Evolutionary conservation across 2,888 invertebrate genomes (phyloP), one percentile per base, ranked within the genome.

Genomic region (Scaptomyza caliginosa): DNA sequence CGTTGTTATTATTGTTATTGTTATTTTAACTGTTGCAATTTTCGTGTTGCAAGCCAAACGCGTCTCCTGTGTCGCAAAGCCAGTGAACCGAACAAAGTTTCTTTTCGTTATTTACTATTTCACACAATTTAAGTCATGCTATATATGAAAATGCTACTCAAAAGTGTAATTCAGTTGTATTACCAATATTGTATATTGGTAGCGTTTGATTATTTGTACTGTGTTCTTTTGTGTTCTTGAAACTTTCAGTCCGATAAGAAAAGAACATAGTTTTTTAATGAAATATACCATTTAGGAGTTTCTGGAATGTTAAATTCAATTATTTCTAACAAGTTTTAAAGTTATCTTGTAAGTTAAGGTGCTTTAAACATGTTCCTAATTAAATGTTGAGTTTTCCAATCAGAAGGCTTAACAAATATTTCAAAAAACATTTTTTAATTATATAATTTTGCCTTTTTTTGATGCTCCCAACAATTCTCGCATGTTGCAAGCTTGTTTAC

Each of bases 21-120:
- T 50, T 48, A 49, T 57, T 63, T 64, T 54, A 72, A 68, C 67
- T 79, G 79, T 77, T 79, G 74, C 80, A 67, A 64, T 76, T 67
- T 67, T 49, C 50, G 59, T 66, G 40, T 32, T 32, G 21, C 49
- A 40, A 36, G 43, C 51, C 36, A 52, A 39, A 23, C 34, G 13
- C 38, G 40, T 32, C 13, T 51, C 13, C 16, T n/a, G 19, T 46
- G 11, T 8, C 19, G 24, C 13, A 23, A 16, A 52, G 58, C 38
- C 51, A 32, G 45, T 32, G 49, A 50, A 67, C 19, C 51, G 28
- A 13, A 38, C 49, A 67, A 67, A 38, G 40, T 67, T 62, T 54
- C 10, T 40, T 36, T 32, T 51, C 56, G 56, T 40, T 43, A 50
- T 54, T 42, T 39, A 11, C 16, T 16, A 48, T 43, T 62, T 39